Conservation (phyloP, 2,797 vertebrate genomes). For the Pitangus sulphuratus region DNA sequence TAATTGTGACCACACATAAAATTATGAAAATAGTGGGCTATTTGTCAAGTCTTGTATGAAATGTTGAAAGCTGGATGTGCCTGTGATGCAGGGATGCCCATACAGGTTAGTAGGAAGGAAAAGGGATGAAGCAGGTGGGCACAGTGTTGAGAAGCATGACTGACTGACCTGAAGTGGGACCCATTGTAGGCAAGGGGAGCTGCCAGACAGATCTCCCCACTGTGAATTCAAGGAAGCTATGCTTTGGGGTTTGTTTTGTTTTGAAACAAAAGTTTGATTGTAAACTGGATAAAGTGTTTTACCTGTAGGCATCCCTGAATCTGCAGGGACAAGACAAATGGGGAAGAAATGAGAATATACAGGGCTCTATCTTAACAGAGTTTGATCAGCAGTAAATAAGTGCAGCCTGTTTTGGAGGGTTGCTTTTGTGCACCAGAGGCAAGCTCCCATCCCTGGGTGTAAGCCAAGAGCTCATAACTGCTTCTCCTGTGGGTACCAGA, state of each 20-base stretch:
- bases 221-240: not conserved
- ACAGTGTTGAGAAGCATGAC: not conserved
- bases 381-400: not conserved
- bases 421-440: not conserved
- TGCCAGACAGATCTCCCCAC: not conserved
- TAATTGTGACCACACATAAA: fast-evolving
- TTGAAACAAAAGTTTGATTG: not conserved
- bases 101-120: not conserved
- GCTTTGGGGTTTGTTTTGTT: not conserved
- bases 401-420: not conserved
- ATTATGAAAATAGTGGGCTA: fast-evolving
- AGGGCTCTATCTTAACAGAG: not conserved
- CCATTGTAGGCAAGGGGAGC: not conserved
- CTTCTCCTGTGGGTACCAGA: fast-evolving
- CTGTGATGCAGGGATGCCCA: not conserved
- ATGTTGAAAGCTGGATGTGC: not conserved
- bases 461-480: not conserved
- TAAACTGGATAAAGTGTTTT: not conserved
- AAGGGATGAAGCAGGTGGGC: not conserved
- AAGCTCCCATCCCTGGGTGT: not conserved
- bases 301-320: not conserved
- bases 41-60: not conserved
- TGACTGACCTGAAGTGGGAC: fast-evolving
- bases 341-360: not conserved
- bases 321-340: fast-evolving